These are phyloP conservation scores for Cosmia trapezina DNA, from an alignment of 2,888 invertebrate genomes.

Conservation along the genomic window DNA sequence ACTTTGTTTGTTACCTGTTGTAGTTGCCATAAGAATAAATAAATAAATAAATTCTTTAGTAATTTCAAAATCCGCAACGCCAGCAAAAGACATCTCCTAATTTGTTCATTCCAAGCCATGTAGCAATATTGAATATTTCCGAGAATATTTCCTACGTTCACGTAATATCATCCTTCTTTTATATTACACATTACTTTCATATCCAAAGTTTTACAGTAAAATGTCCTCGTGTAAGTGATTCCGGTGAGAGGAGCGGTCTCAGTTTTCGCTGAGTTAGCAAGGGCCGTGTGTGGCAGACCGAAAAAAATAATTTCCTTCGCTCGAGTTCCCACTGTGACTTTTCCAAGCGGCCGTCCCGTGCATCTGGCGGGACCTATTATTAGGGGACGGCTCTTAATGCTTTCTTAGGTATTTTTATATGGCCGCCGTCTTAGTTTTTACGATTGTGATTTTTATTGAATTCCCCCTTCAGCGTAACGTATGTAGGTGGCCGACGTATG, in stretches of 20 bases:
- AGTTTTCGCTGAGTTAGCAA: constrained; percentile 87
- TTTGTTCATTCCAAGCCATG: constrained; percentile 28
- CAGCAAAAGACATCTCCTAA: constrained; percentile 18
- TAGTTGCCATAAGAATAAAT: too few species aligned
- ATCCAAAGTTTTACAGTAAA: constrained; percentile 73
- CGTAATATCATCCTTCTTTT: constrained; percentile 38
- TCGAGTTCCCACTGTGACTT: constrained; percentile 89
- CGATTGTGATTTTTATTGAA: constrained; percentile 90
- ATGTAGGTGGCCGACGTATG: constrained; percentile 77
- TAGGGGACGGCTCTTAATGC: constrained; percentile 89
- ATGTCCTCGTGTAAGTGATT: constrained; percentile 78
- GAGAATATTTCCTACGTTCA: constrained; percentile 28
- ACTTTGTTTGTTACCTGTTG: too few species aligned
- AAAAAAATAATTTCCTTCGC: constrained; percentile 90
- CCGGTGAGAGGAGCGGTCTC: constrained; percentile 79
- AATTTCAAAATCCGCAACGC: constrained; percentile 18
- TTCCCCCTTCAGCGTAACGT: constrained; percentile 77
- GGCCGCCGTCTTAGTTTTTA: constrained; percentile 88
- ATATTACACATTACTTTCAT: constrained; percentile 64
- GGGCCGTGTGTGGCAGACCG: constrained; percentile 90
- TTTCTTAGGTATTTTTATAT: constrained; percentile 90
- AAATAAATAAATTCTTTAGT: background rate
- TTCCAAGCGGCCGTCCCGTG: constrained; percentile 89
- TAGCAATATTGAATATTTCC: constrained; percentile 45
- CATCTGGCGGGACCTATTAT: constrained; percentile 90